These are phyloP conservation scores for Nemotelus pantherinus DNA, from an alignment of 2,888 invertebrate species.

Conservation along the genomic window DNA sequence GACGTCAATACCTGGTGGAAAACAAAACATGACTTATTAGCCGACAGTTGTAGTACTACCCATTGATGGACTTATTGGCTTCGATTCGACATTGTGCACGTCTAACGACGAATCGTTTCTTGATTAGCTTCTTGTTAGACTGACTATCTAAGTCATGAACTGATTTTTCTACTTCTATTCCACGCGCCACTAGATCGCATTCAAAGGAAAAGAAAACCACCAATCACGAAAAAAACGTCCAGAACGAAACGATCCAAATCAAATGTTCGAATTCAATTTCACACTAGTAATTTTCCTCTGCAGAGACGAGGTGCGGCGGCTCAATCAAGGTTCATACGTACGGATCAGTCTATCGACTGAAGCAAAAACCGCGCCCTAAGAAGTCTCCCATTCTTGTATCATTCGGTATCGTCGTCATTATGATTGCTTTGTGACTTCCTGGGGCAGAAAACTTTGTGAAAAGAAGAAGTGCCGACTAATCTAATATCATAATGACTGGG, in stretches of 20 bases:
- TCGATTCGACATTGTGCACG: no score
- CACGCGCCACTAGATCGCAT: no score
- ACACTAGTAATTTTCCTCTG: not conserved
- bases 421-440: not conserved
- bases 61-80: no score
- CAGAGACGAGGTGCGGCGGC: not conserved
- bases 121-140: no score
- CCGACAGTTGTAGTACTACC: no score
- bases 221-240: not conserved
- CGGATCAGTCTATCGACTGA: not conserved
- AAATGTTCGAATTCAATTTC: conserved; percentile 10
- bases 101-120: no score
- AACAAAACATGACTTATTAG: no score
- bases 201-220: no score
- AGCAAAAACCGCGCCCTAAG: conserved; percentile 17
- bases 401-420: not conserved
- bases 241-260: conserved; percentile 11
- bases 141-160: no score
- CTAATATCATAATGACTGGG: not conserved
- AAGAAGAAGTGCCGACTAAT: conserved; percentile 5
- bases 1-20: no score
- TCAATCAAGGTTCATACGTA: not conserved
- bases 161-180: no score
- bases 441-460: conserved; percentile 9
- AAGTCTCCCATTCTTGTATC: conserved; percentile 8